A percentile compares a stretch with the other conserved stretches of the same genome.
Evolutionary conservation across 1,140 invertebrate species (phyloP).

Genomic region (Zaprionus taronus): DNA sequence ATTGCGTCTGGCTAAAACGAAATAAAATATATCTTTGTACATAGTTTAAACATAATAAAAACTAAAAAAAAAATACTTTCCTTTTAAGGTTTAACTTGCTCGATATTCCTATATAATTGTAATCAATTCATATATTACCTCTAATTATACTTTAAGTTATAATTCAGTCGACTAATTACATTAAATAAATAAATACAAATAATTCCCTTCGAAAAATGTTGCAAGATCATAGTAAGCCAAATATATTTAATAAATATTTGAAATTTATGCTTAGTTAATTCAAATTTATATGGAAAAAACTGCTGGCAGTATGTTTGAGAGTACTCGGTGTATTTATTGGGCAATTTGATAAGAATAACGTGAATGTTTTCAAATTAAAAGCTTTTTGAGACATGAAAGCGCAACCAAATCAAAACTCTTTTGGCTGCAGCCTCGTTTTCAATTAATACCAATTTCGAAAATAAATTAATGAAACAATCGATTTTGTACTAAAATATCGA

Average conservation of each 20-base stretch:
- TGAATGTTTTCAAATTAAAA: neutral
- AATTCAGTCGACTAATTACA: too few relatives aligned
- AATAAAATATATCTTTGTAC: neutral
- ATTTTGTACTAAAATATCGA: slow-evolving; percentile 6
- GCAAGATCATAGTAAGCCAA: neutral
- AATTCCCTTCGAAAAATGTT: neutral
- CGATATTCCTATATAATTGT: too few relatives aligned
- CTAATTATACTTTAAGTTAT: too few relatives aligned
- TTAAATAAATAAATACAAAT: too few relatives aligned
- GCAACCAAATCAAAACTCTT: neutral
- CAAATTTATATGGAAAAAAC: neutral
- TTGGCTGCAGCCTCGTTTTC: neutral
- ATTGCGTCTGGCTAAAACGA: neutral
- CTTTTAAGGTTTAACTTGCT: neutral
- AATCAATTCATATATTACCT: too few relatives aligned
- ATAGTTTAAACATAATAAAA: too few relatives aligned
- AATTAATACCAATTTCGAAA: neutral
- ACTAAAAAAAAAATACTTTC: neutral
- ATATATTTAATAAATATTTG: neutral
- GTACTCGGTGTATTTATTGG: neutral
- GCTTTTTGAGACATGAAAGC: neutral
- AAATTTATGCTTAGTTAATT: neutral
- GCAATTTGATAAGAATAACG: neutral
- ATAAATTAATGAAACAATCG: neutral
- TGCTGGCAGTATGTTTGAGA: neutral